phyloP scores from a whole-genome alignment of 2,797 vertebrate genomes.

The Graptemys geographica region DNA sequence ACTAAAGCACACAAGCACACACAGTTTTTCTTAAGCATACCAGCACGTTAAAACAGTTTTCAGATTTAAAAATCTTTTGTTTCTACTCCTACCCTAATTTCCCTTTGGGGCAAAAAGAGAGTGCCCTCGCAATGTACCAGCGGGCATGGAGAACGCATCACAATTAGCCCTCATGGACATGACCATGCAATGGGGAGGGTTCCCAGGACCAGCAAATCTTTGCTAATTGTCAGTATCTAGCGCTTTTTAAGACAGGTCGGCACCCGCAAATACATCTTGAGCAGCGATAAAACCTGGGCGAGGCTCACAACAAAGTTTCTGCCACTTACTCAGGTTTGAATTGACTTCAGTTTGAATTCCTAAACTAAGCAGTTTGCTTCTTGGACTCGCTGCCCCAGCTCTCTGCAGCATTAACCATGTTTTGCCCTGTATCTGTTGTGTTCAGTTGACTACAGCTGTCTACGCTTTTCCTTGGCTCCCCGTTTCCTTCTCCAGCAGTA shows the following conservation, averaged over 20 bases:
- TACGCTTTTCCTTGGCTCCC: background rate
- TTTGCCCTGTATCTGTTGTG: background rate
- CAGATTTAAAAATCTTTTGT: background rate
- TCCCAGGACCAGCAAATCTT: background rate
- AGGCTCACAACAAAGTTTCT: background rate
- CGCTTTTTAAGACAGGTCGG: background rate
- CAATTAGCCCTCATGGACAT: background rate
- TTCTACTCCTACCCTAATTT: background rate
- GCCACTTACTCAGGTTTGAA: background rate
- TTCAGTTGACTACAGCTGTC: background rate
- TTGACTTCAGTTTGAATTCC: background rate
- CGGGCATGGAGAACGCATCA: background rate
- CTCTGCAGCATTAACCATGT: background rate
- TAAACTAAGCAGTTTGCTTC: background rate
- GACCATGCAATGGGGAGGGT: rapidly evolving
- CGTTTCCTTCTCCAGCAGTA: too few relatives aligned
- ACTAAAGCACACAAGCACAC: background rate
- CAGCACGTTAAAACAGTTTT: background rate
- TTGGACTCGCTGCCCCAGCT: background rate
- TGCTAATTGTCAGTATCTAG: background rate
- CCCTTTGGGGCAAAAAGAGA: background rate
- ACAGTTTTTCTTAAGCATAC: background rate
- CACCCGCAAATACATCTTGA: rapidly evolving
- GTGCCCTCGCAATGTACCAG: background rate
- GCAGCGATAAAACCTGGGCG: background rate